phyloP scores from a whole-genome alignment of 2,888 invertebrate species.

The Eupithecia centaureata region DNA sequence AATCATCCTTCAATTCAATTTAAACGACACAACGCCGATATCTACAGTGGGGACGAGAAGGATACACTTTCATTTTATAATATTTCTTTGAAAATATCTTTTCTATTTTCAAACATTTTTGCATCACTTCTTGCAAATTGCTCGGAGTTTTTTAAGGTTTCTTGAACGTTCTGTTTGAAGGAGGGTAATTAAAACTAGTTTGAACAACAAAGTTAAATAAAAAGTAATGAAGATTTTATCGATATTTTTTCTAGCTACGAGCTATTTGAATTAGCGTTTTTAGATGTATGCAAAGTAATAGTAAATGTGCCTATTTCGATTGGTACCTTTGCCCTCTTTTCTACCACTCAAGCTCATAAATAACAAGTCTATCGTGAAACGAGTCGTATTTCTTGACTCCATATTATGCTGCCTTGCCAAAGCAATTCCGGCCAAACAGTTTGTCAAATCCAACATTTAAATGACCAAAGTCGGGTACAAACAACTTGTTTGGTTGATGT shows the following conservation, averaged over 20 bases:
- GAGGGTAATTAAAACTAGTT: background rate
- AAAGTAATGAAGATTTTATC: background rate
- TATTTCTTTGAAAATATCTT: conserved; percentile 37
- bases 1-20: conserved; percentile 82
- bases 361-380: conserved; percentile 10
- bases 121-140: conserved; percentile 15
- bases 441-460: conserved; percentile 79
- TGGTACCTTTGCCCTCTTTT: background rate
- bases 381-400: conserved; percentile 48
- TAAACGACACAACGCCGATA: conserved; percentile 73
- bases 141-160: background rate
- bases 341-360: conserved; percentile 7
- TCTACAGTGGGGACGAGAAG: conserved; percentile 44
- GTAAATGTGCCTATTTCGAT: background rate
- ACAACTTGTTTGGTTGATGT: conserved; percentile 75
- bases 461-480: conserved; percentile 76
- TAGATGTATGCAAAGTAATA: background rate
- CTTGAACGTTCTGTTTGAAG: background rate
- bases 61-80: conserved; percentile 49
- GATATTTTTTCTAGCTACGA: background rate
- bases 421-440: conserved; percentile 68
- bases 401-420: conserved; percentile 52
- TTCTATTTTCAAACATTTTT: conserved; percentile 18
- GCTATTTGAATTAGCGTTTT: background rate
- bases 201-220: background rate